These are phyloP conservation scores for Grammomys dolichurus DNA, from an alignment of 2,113 vertebrate genomes.

Conservation along the genomic window DNA sequence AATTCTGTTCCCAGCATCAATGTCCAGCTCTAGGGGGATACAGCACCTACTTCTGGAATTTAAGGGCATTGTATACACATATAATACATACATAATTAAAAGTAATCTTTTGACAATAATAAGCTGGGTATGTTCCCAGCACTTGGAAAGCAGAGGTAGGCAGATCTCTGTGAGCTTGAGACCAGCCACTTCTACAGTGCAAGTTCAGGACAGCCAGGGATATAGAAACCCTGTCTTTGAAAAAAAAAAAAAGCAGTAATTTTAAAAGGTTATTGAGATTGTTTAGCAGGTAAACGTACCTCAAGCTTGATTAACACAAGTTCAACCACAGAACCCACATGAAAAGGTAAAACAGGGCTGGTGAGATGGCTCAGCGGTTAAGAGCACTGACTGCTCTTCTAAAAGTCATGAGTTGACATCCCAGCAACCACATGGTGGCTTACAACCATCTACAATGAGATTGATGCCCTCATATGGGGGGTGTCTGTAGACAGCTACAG, in stretches of 20 bases:
- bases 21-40: not conserved
- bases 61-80: not conserved
- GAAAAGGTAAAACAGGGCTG: too few species aligned
- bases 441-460: too few species aligned
- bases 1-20: not conserved
- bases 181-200: not conserved
- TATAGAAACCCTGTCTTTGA: not conserved
- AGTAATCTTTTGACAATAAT: not conserved
- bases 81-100: not conserved
- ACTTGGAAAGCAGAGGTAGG: not conserved
- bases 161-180: not conserved
- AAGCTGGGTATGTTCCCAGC: not conserved
- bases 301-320: not conserved
- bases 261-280: not conserved
- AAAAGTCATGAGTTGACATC: too few species aligned
- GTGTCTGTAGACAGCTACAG: too few species aligned
- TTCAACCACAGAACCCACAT: not conserved
- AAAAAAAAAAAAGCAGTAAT: not conserved
- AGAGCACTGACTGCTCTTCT: too few species aligned
- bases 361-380: too few species aligned
- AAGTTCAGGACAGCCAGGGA: not conserved
- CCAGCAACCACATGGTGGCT: too few species aligned
- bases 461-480: too few species aligned
- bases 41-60: not conserved
- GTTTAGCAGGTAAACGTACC: not conserved